Evolutionary conservation across 2,113 vertebrate species (phyloP).

Genomic region (Rhabdomys dilectus): DNA sequence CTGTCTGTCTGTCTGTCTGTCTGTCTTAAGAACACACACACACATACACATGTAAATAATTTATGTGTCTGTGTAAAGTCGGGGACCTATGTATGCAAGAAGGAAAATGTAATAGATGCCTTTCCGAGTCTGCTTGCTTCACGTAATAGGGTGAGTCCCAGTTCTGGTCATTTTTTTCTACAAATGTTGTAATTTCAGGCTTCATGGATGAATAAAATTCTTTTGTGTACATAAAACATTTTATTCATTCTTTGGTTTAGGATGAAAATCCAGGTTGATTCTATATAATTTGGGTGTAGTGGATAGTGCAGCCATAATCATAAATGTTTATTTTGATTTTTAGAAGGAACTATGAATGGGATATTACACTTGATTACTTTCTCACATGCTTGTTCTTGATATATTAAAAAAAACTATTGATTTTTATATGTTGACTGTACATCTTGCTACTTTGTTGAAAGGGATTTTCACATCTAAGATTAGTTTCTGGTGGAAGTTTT

Average conservation of each 20-base stretch:
- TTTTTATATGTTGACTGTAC: neutral
- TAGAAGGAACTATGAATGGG: neutral
- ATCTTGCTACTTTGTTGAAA: neutral
- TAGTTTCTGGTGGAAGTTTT: neutral
- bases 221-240: neutral
- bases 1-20: neutral
- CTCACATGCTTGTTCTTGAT: neutral
- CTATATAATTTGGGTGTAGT: neutral
- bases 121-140: neutral
- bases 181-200: neutral
- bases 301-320: neutral
- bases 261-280: neutral
- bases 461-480: neutral
- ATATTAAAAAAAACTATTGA: neutral
- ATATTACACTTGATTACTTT: neutral
- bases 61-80: neutral
- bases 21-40: neutral
- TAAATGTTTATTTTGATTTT: neutral
- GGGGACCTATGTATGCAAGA: neutral
- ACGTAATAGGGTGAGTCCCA: neutral
- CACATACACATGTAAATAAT: neutral
- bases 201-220: neutral
- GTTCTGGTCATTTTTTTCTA: neutral
- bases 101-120: neutral
- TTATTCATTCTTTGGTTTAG: neutral